phyloP scores from a whole-genome alignment of 2,888 invertebrate species.

The Napeogenes sylphis region DNA sequence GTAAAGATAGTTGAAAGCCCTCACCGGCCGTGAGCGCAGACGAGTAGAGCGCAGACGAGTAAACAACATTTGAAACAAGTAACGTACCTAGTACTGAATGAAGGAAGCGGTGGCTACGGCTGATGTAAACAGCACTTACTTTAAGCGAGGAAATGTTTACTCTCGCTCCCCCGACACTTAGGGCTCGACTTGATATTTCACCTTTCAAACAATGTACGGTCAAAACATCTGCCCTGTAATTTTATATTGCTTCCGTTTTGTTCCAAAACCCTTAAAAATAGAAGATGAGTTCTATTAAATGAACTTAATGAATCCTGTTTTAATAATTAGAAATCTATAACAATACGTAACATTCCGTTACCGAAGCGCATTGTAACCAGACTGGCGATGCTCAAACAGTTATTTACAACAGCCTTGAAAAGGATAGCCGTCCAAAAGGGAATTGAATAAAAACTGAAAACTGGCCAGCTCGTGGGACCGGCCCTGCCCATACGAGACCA shows the following conservation, averaged over 20 bases:
- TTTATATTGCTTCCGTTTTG: slow-evolving; percentile 22
- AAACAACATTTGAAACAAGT: slow-evolving; percentile 22
- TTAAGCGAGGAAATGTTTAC: slow-evolving; percentile 31
- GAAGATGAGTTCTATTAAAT: too few relatives aligned
- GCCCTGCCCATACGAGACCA: slow-evolving; percentile 38
- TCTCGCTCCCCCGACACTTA: slow-evolving; percentile 18
- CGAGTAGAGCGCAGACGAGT: slow-evolving; percentile 13
- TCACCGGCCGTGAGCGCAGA: slow-evolving; percentile 7
- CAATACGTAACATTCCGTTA: background rate
- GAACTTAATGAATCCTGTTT: too few relatives aligned
- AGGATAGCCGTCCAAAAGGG: slow-evolving; percentile 26
- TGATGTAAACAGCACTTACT: slow-evolving; percentile 35
- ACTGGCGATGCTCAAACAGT: slow-evolving; percentile 20
- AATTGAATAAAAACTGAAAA: slow-evolving; percentile 28
- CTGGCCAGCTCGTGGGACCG: slow-evolving; percentile 49
- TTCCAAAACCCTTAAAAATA: background rate
- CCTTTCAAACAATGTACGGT: slow-evolving; percentile 22
- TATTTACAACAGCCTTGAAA: slow-evolving; percentile 31
- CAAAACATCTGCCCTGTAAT: slow-evolving; percentile 31
- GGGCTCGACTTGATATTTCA: slow-evolving; percentile 11
- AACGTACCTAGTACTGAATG: slow-evolving; percentile 13
- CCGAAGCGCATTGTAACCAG: background rate
- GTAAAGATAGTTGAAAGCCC: slow-evolving; percentile 5
- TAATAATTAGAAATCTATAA: background rate
- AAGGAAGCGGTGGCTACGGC: slow-evolving; percentile 31